A percentile compares a stretch with the other conserved stretches of the same genome.
These are phyloP conservation scores for Lucilia sericata DNA, from an alignment of 1,140 invertebrate genomes.

Conservation along the genomic window DNA sequence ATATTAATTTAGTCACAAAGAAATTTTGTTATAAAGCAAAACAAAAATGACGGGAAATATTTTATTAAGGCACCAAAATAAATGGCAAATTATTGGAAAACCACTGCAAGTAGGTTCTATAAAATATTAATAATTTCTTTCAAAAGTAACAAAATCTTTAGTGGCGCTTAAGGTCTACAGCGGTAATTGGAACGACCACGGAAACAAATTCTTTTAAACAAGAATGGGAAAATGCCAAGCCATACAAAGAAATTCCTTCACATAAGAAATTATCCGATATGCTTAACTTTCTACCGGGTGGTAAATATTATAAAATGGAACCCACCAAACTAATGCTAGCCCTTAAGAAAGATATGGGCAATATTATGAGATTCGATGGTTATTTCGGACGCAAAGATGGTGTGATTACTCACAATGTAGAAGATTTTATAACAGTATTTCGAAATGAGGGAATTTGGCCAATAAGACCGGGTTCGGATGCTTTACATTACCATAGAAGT, in stretches of 20 bases:
- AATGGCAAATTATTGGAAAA: neutral
- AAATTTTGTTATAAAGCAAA: too few relatives aligned
- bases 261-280: constrained; percentile 55
- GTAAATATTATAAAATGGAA: constrained; percentile 53
- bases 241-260: constrained; percentile 58
- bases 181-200: neutral
- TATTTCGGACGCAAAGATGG: constrained; percentile 52
- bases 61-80: neutral
- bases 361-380: constrained; percentile 47
- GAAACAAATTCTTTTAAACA: neutral
- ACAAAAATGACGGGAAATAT: too few relatives aligned
- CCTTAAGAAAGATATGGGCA: constrained; percentile 54
- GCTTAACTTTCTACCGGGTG: constrained; percentile 58
- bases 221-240: constrained; percentile 51
- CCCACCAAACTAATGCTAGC: constrained; percentile 37
- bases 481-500: constrained; percentile 56
- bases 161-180: neutral
- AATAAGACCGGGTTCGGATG: constrained; percentile 53
- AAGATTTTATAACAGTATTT: constrained; percentile 58
- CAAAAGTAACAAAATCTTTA: neutral
- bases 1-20: too few relatives aligned
- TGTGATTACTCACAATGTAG: constrained; percentile 58
- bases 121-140: neutral
- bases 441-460: constrained; percentile 63
- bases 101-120: too few relatives aligned